These are phyloP conservation scores for Prietella phreatophila DNA, from an alignment of 2,113 vertebrate species.

Conservation along the genomic window DNA sequence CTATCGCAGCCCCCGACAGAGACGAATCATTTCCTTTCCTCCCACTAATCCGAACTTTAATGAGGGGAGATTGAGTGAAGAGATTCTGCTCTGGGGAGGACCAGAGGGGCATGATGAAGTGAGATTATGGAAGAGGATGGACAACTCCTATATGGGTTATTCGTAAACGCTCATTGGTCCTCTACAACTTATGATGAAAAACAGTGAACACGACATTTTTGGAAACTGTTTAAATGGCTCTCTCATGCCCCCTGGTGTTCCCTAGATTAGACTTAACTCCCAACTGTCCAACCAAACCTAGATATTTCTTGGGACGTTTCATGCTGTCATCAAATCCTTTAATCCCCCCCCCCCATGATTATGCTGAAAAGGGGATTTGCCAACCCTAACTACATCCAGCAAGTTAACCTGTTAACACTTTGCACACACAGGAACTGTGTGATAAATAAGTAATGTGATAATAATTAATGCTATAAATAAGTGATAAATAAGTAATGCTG, in stretches of 20 bases:
- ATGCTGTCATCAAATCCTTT: neutral
- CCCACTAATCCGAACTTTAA: constrained; percentile 41
- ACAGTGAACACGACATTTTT: neutral
- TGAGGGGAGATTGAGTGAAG: constrained; percentile 19
- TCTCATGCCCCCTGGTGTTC: constrained; percentile 48
- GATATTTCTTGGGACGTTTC: neutral
- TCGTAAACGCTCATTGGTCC: neutral
- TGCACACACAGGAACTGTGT: constrained; percentile 20
- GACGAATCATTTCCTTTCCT: constrained; percentile 28
- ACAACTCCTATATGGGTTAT: constrained; percentile 1
- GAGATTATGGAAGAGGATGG: constrained; percentile 10
- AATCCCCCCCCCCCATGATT: neutral
- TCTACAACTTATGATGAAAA: neutral
- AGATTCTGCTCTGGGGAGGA: constrained; percentile 14
- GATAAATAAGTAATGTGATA: constrained; percentile 50
- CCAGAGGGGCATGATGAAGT: constrained; percentile 31
- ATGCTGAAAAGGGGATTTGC: constrained; percentile 66
- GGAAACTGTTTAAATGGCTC: neutral
- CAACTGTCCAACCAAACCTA: neutral
- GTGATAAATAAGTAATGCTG: constrained; percentile 51
- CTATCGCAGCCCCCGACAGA: constrained; percentile 21
- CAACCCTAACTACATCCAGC: constrained; percentile 68
- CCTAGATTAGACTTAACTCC: neutral
- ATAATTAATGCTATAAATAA: too few relatives aligned
- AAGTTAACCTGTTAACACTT: constrained; percentile 68